Evolutionary conservation across 35 echinoderm and acorn worm genomes (phyloP), one percentile per base, ranked within the genome.

Genomic region (Apostichopus japonicus): DNA sequence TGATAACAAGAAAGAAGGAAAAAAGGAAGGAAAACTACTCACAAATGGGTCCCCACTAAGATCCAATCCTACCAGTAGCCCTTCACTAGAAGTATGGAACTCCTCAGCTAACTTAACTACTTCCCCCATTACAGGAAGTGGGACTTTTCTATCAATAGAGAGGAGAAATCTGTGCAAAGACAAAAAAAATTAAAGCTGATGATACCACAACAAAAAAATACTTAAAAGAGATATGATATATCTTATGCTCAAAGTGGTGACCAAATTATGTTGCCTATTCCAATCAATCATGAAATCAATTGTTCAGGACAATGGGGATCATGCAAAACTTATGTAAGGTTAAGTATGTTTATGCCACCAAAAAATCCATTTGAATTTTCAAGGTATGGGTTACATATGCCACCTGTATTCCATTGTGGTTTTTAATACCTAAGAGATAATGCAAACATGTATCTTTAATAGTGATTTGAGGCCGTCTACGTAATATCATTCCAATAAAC

Each of bases 41-140:
- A 98, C 97, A 52, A 90, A 65, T n/a, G 97, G 97, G 15, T 96
- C 91, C 19, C 97, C 97, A 92, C 97, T 98, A n/a, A 98, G 90
- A 79, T 98, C 97, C 5, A 98, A 11, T 8, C 97, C 97, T 17
- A 98, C 61, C 16, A 96, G 82, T 21, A 93, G 57, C 0, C 95
- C 95, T 90, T 93, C 93, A 79, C 92, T 94, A 4, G 82, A 63
- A 14, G 10, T 21, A 7, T 84, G 67, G 82, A 80, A 96, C 21
- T 98, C 93, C 22, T 94, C 79, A 21, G 97, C 95, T 79, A 98
- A 78, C 25, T 93, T 78, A 5, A 98, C 90, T 0, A 93, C 93
- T 79, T 98, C 95, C 23, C 78, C 91, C 15, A 95, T 95, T 27
- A 90, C 84, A 13, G 92, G 55, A 6, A 98, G 19, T 56, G 87